Evolutionary conservation across 1,140 invertebrate species (phyloP).

Genomic region (Cardiocondyla obscurior): DNA sequence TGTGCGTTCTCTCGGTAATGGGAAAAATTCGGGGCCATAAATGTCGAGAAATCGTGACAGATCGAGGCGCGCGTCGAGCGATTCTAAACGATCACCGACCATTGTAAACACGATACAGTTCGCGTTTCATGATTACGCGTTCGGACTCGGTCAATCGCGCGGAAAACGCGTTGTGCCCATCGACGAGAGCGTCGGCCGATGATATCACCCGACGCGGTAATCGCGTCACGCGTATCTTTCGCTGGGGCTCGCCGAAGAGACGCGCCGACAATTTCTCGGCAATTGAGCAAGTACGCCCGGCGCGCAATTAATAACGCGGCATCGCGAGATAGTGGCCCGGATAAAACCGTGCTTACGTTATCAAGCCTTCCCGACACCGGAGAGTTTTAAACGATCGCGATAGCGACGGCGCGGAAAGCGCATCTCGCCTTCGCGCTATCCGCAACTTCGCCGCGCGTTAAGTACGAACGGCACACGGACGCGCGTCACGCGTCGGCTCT

Average conservation of each 20-base stretch:
- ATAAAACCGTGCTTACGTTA: conserved; percentile 42
- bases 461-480: not conserved
- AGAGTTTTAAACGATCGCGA: conserved; percentile 40
- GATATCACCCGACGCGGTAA: conserved; percentile 20
- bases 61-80: conserved; percentile 1
- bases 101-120: not conserved
- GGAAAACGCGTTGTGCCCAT: not conserved
- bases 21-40: not conserved
- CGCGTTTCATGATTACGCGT: conserved; percentile 17
- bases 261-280: conserved; percentile 52
- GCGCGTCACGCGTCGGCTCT: not conserved
- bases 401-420: conserved; percentile 34
- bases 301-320: conserved; percentile 46
- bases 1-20: not conserved
- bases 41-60: conserved; percentile 3
- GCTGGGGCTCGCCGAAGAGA: not conserved
- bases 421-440: conserved; percentile 1
- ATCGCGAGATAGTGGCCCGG: conserved; percentile 43
- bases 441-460: conserved; percentile 12
- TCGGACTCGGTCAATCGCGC: conserved; percentile 15
- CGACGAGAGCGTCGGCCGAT: not conserved
- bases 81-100: not conserved
- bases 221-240: conserved; percentile 39
- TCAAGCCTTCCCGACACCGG: conserved; percentile 10
- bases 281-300: conserved; percentile 47